phyloP scores from a whole-genome alignment of 2,797 vertebrate genomes.

The Cossypha niveicapilla region DNA sequence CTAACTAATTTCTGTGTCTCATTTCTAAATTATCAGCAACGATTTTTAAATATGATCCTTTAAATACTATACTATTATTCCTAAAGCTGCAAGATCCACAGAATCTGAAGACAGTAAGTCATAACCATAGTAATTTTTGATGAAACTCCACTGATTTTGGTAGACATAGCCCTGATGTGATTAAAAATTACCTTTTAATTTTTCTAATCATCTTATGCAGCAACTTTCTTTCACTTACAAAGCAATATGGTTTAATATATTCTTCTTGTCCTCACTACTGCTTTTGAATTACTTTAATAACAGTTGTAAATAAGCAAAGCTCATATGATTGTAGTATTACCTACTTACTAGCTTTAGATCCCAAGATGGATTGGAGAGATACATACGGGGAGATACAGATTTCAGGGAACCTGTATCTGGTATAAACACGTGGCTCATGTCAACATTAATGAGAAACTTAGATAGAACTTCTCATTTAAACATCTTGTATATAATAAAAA shows the following conservation, averaged over 20 bases:
- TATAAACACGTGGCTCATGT: background rate
- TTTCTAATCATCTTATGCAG: background rate
- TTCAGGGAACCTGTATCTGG: background rate
- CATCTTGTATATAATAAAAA: background rate
- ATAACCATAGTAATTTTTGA: background rate
- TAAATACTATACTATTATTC: background rate
- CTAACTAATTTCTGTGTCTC: background rate
- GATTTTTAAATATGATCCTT: background rate
- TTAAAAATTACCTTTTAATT: slow-evolving; percentile 10
- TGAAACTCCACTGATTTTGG: background rate
- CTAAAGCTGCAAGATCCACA: background rate
- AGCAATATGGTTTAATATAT: slow-evolving; percentile 8
- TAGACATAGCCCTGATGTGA: background rate
- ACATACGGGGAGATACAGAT: background rate
- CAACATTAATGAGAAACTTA: slow-evolving; percentile 11
- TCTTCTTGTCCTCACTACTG: background rate
- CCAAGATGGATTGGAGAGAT: background rate
- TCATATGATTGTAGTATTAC: background rate
- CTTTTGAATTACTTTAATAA: slow-evolving; percentile 47
- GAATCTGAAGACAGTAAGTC: background rate
- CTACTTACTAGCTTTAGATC: slow-evolving; percentile 19
- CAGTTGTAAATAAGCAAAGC: slow-evolving; percentile 17
- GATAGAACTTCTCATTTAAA: background rate
- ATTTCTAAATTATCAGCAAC: background rate
- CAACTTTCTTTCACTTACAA: slow-evolving; percentile 16